Percentiles rank a stretch among this genome's conserved stretches.
These are phyloP conservation scores for Glyphotaelius pellucidus DNA, from an alignment of 2,888 invertebrate genomes.

Conservation along the genomic window DNA sequence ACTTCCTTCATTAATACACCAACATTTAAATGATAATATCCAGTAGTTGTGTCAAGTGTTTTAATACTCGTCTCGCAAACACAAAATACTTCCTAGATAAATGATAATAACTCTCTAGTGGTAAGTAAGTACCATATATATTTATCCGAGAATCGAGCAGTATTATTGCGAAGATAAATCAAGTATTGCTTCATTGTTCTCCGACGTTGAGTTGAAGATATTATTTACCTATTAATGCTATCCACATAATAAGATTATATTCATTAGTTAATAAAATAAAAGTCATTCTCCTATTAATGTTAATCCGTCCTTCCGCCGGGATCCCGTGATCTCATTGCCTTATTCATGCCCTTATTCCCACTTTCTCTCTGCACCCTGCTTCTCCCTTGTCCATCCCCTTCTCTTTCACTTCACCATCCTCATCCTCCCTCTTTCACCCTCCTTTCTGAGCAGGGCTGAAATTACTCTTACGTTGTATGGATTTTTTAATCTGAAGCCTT, in stretches of 20 bases:
- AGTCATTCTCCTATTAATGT: constrained; percentile 63
- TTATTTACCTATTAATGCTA: constrained; percentile 43
- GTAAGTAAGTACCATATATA: neutral
- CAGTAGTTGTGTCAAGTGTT: neutral
- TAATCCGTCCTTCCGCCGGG: constrained; percentile 59
- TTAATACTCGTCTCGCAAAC: neutral
- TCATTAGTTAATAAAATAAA: constrained; percentile 63
- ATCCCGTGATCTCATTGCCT: constrained; percentile 59
- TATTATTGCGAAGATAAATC: neutral
- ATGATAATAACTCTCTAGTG: neutral
- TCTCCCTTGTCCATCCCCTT: constrained; percentile 10
- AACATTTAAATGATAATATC: neutral
- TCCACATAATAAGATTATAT: constrained; percentile 59
- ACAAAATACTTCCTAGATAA: neutral
- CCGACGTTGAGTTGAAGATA: constrained; percentile 6
- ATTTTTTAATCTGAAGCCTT: neutral
- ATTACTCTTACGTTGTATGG: constrained; percentile 4
- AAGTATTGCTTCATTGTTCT: neutral
- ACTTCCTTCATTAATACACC: neutral
- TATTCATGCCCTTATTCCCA: constrained; percentile 62
- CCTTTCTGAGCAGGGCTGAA: neutral
- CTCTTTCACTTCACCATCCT: neutral
- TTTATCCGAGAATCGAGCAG: neutral
- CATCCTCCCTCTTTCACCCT: neutral
- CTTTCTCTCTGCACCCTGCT: constrained; percentile 45